Base-by-base conservation (phyloP, 2,113 vertebrate genomes). In the Zapornia atra region DNA sequence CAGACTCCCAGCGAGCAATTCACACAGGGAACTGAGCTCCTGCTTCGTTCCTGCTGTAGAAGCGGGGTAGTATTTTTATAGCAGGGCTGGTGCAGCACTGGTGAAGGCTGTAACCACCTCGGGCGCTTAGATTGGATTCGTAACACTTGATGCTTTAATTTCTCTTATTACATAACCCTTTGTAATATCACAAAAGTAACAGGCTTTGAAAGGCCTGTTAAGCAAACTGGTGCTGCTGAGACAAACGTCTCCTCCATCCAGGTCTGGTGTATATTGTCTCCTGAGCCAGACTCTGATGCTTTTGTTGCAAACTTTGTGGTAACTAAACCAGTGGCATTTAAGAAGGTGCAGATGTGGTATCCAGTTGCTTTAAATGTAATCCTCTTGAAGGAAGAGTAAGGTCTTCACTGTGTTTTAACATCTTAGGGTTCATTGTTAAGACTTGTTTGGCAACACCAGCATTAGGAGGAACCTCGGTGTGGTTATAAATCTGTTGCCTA, bases 21-120 rank as follows among this genome's bases (percentile, higher is more conserved):
- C 2, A 0, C 18, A 4, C 9, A 18, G 46, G 18, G 21, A 56
- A 2, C 46, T 0, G 4, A 33, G 33, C 33, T 64, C 40, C 59
- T 11, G n/a, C 7, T 60, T 40, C 1, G 0, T 36, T 81, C 22
- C 29, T 33, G 60, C 53, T 3, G 1, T 25, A 13, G 19, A 51
- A 72, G 29, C 68, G 75, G 33, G 19, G 40, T 29, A 4, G 28
- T 24, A 0, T 59, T 70, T 70, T 76, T 51, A 3, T 68, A 34
- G 24, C 7, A 20, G 50, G 38, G 40, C 28, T 40, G 25, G 12
- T 77, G 69, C 54, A 38, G 48, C 26, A 5, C 16, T 75, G 56
- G 29, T 26, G 28, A 54, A 85, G 42, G 56, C 54, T 6, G 6
- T 71, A 28, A 44, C 42, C 66, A 33, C 56, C 70, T 81, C 15